These are phyloP conservation scores for Synanthedon myopaeformis DNA, from an alignment of 2,888 invertebrate species.

Conservation along the genomic window DNA sequence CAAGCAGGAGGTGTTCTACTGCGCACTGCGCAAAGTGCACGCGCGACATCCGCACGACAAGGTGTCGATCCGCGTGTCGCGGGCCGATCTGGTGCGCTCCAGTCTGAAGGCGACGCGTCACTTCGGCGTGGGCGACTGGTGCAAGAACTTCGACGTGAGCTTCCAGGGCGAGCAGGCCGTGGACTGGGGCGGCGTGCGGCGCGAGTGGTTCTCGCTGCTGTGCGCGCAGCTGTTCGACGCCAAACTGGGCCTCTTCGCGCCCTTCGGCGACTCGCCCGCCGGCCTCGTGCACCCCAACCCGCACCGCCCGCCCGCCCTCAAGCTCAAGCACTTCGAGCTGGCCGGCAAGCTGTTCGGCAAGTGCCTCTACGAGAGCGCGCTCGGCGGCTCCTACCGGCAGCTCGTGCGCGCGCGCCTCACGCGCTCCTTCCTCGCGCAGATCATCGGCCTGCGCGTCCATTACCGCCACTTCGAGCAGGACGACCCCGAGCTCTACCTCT, in stretches of 20 bases:
- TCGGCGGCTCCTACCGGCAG: conserved; percentile 90
- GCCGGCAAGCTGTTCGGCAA: conserved; percentile 95
- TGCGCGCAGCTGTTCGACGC: conserved; percentile 90
- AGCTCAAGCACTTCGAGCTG: conserved; percentile 91
- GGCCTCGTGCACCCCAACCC: conserved; percentile 92
- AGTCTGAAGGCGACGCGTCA: conserved; percentile 88
- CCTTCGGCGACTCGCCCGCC: conserved; percentile 87
- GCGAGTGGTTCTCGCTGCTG: conserved; percentile 95
- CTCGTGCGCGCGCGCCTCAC: conserved; percentile 91
- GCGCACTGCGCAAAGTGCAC: conserved; percentile 86
- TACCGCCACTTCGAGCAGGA: conserved; percentile 96
- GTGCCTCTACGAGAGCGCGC: conserved; percentile 92
- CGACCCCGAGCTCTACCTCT: conserved; percentile 91
- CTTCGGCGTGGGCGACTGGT: conserved; percentile 93
- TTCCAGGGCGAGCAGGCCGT: conserved; percentile 96
- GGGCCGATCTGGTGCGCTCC: conserved; percentile 85
- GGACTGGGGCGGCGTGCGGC: conserved; percentile 93
- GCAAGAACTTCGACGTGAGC: conserved; percentile 91
- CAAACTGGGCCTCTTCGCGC: conserved; percentile 83
- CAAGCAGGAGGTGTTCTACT: conserved; percentile 83
- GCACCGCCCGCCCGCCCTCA: conserved; percentile 79
- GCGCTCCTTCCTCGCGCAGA: conserved; percentile 92
- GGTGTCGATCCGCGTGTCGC: conserved; percentile 81
- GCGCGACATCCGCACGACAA: conserved; percentile 90
- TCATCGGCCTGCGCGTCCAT: conserved; percentile 92